Percentiles rank a stretch among this genome's conserved stretches.
Evolutionary conservation across 2,888 invertebrate species (phyloP).

Genomic region (Galeopsomyia nigrocyanea): DNA sequence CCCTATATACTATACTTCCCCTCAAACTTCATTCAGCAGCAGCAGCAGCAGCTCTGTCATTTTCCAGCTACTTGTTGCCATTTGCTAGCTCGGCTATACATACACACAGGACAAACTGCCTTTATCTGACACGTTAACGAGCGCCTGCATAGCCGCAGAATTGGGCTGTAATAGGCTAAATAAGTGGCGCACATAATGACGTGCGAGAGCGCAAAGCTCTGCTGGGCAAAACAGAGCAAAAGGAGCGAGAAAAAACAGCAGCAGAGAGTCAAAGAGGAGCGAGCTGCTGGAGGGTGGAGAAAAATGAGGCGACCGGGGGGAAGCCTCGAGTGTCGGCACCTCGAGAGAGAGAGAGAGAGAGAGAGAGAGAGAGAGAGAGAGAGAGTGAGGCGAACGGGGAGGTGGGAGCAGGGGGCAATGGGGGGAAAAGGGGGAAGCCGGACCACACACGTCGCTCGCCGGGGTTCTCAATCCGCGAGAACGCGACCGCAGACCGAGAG

Average conservation of each 20-base stretch:
- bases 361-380: too few relatives aligned
- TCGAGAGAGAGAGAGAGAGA: slow-evolving; percentile 57
- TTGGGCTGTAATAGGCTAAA: too few relatives aligned
- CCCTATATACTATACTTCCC: too few relatives aligned
- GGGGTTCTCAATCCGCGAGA: slow-evolving; percentile 63
- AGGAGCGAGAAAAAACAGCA: slow-evolving; percentile 31
- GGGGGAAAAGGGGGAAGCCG: slow-evolving; percentile 23
- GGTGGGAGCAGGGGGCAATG: too few relatives aligned
- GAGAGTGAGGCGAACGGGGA: too few relatives aligned
- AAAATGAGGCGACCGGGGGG: slow-evolving; percentile 53
- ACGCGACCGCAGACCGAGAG: slow-evolving; percentile 32
- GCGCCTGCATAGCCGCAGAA: too few relatives aligned
- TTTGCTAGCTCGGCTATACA: too few relatives aligned
- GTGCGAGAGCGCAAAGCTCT: slow-evolving; percentile 53
- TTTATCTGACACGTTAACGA: too few relatives aligned
- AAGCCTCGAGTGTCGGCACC: slow-evolving; percentile 68
- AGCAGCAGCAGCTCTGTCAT: too few relatives aligned
- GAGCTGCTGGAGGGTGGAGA: slow-evolving; percentile 55
- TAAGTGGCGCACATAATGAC: slow-evolving; percentile 61
- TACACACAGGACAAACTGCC: too few relatives aligned
- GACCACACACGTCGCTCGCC: slow-evolving; percentile 67
- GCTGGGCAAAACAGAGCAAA: neutral
- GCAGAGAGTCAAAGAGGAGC: slow-evolving; percentile 48
- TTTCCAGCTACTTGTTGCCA: too few relatives aligned
- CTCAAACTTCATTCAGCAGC: too few relatives aligned